phyloP scores from a whole-genome alignment of 2,888 invertebrate species.

The Caenorhabditis sp. region DNA sequence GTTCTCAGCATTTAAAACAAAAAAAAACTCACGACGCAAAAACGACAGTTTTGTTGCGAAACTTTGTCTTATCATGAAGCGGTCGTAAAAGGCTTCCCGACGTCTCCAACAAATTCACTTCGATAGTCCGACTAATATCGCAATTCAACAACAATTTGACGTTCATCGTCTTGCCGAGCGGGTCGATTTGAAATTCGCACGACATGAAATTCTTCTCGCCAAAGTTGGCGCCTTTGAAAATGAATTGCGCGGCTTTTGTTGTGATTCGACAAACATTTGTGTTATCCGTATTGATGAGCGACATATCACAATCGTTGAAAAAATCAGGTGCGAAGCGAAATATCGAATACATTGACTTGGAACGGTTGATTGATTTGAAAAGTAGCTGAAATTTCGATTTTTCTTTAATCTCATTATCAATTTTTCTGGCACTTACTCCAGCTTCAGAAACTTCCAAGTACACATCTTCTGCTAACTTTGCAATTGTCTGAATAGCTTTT shows the following conservation, averaged over 20 bases:
- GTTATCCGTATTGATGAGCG: slow-evolving; percentile 20
- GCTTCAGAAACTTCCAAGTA: slow-evolving; percentile 28
- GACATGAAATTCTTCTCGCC: slow-evolving; percentile 29
- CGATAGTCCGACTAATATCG: slow-evolving; percentile 25
- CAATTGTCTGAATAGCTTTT: slow-evolving; percentile 18
- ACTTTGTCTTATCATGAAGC: slow-evolving; percentile 13
- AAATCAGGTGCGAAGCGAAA: slow-evolving; percentile 39
- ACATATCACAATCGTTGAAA: slow-evolving; percentile 33
- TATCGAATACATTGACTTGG: slow-evolving; percentile 17
- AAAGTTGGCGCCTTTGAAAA: slow-evolving; percentile 33
- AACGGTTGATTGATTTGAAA: slow-evolving; percentile 28
- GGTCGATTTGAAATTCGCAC: slow-evolving; percentile 37
- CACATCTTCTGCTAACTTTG: slow-evolving; percentile 34
- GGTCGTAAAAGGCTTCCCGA: slow-evolving; percentile 16
- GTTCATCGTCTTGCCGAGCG: slow-evolving; percentile 20
- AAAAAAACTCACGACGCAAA: slow-evolving; percentile 26
- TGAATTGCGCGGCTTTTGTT: slow-evolving; percentile 29
- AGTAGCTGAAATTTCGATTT: slow-evolving; percentile 17
- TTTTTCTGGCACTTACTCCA: slow-evolving; percentile 12
- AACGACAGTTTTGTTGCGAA: slow-evolving; percentile 26
- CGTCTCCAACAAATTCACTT: slow-evolving; percentile 39
- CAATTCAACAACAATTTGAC: slow-evolving; percentile 29
- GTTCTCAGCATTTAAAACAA: too few species aligned
- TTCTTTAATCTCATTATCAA: too few species aligned
- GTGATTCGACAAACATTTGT: slow-evolving; percentile 30